A percentile compares a stretch with the other conserved stretches of the same genome.
Conservation (phyloP, 2,888 invertebrate genomes). For the Dicyrtoma fusca region DNA sequence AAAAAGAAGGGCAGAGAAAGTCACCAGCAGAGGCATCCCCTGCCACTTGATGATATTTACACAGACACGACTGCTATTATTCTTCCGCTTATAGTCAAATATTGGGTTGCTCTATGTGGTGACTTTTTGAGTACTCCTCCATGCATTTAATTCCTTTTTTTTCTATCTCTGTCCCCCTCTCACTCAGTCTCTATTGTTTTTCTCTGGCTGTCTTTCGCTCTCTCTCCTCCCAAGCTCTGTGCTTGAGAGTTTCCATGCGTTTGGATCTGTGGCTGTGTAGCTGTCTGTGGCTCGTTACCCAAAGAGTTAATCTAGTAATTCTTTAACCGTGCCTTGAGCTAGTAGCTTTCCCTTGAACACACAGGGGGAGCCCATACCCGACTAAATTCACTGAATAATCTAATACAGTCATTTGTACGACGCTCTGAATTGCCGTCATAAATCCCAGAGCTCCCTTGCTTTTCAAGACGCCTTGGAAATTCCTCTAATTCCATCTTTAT, state of each 20-base stretch:
- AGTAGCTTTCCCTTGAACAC: neutral
- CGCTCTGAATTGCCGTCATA: slow-evolving; percentile 9
- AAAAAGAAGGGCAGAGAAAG: neutral
- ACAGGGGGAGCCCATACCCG: neutral
- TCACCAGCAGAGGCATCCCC: slow-evolving; percentile 3
- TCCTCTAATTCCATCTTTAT: slow-evolving; percentile 10
- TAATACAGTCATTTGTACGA: slow-evolving; percentile 19
- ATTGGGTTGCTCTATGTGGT: neutral
- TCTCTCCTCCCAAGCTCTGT: neutral
- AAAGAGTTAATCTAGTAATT: slow-evolving; percentile 19
- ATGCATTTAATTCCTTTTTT: too few species aligned
- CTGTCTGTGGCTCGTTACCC: neutral
- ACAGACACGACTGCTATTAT: neutral
- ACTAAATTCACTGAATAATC: slow-evolving; percentile 20
- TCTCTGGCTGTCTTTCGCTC: neutral
- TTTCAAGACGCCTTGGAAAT: neutral
- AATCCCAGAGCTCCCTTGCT: slow-evolving; percentile 4
- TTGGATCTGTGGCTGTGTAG: neutral
- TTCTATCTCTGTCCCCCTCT: too few species aligned
- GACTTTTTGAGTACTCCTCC: too few species aligned
- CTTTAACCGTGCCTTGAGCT: slow-evolving; percentile 8
- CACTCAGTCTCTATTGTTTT: neutral
- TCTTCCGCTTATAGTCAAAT: neutral
- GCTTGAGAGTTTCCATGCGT: neutral
- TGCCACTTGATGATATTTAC: slow-evolving; percentile 19